Conservation (phyloP, 2,888 invertebrate genomes). For the Cordylochernes scorpioides region DNA sequence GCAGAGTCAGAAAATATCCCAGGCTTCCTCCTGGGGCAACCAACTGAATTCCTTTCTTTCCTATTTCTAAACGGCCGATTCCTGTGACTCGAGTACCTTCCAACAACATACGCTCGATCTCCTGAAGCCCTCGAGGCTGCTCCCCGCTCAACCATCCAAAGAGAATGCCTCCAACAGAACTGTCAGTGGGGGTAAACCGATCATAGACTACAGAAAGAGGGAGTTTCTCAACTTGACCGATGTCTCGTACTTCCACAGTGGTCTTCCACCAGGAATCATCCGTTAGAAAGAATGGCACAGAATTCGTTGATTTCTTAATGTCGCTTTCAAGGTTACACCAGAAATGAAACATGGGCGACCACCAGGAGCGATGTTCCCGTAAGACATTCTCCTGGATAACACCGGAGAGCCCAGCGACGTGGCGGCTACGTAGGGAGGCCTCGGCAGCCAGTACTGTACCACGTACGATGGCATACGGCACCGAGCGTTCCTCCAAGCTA, state of each 20-base stretch:
- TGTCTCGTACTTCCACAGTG: conserved; percentile 45
- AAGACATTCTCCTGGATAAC: too few species aligned
- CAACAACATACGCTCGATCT: conserved; percentile 57
- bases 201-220: conserved; percentile 53
- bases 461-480: too few species aligned
- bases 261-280: conserved; percentile 17
- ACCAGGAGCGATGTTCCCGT: too few species aligned
- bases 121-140: conserved; percentile 50
- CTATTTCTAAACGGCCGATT: conserved; percentile 42
- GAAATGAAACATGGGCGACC: too few species aligned
- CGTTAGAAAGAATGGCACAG: conserved; percentile 44
- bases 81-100: conserved; percentile 50
- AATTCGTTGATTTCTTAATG: conserved; percentile 47
- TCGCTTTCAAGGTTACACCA: too few species aligned
- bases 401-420: too few species aligned
- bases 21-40: conserved; percentile 42
- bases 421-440: too few species aligned
- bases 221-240: conserved; percentile 35
- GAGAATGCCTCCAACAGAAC: conserved; percentile 46
- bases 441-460: too few species aligned
- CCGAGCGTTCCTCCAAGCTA: too few species aligned
- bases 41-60: conserved; percentile 31
- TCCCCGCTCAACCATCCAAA: conserved; percentile 63
- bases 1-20: conserved; percentile 48
- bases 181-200: conserved; percentile 46